A percentile compares a stretch with the other conserved stretches of the same genome.
Conservation (phyloP, 2,888 invertebrate species). For the Melipona beecheii region DNA sequence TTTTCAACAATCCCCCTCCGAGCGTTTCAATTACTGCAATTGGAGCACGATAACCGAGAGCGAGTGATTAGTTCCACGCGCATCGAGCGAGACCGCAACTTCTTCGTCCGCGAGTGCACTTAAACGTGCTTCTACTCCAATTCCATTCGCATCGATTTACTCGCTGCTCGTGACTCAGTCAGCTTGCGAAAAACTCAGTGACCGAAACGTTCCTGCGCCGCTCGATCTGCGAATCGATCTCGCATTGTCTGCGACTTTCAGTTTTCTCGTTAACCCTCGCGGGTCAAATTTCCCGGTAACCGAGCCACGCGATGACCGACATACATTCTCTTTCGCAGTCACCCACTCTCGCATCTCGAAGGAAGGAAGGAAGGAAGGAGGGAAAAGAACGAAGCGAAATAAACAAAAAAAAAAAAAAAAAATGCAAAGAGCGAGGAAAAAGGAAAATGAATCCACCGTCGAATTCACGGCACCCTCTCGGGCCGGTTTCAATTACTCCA, state of each 20-base stretch:
- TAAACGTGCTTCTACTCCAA: slow-evolving; percentile 19
- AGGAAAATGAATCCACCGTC: not conserved
- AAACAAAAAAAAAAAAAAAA: too few species aligned
- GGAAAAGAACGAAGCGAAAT: not conserved
- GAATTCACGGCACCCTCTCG: not conserved
- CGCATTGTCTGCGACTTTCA: too few species aligned
- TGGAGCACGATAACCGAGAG: slow-evolving; percentile 15
- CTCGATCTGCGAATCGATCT: slow-evolving; percentile 1
- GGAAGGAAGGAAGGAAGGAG: not conserved
- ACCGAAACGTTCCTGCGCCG: not conserved
- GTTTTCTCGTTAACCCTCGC: not conserved
- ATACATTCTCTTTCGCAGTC: not conserved
- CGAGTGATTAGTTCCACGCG: slow-evolving; percentile 17
- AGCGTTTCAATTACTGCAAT: slow-evolving; percentile 4
- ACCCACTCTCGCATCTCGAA: not conserved
- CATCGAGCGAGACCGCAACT: slow-evolving; percentile 8
- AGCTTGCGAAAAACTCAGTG: not conserved
- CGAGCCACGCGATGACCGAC: slow-evolving; percentile 12
- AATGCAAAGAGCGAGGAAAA: not conserved
- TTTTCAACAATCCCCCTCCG: not conserved
- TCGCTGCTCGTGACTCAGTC: not conserved
- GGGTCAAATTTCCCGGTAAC: not conserved
- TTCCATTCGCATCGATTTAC: slow-evolving; percentile 1
- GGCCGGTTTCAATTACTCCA: slow-evolving; percentile 19
- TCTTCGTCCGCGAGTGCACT: slow-evolving; percentile 12